phyloP scores from a whole-genome alignment of 2,888 invertebrate genomes.

The Pardosa pseudoannulata region DNA sequence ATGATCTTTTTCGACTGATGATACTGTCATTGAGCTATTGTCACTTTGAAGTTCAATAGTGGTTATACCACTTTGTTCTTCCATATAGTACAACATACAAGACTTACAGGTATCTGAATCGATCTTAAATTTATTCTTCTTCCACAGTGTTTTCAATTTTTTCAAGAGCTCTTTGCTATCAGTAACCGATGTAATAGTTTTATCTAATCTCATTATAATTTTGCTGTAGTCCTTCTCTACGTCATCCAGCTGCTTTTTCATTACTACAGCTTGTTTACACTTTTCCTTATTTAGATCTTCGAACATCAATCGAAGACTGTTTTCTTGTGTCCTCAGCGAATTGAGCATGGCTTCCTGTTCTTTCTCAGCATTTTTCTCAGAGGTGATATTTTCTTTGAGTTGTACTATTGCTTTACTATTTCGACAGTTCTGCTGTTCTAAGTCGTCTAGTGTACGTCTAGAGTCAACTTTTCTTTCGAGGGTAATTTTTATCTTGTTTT shows the following conservation, averaged over 20 bases:
- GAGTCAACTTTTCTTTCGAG: background rate
- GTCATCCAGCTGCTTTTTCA: background rate
- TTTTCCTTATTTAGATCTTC: background rate
- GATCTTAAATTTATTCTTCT: no score
- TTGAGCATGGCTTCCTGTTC: background rate
- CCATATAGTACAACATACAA: no score
- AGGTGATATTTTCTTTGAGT: background rate
- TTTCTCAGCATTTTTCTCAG: background rate
- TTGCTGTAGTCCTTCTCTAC: background rate
- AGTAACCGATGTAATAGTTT: background rate
- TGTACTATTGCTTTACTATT: background rate
- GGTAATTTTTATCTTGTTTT: background rate
- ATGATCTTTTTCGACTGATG: background rate
- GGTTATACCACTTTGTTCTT: no score
- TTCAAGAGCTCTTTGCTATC: background rate
- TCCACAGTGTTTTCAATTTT: background rate
- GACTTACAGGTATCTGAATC: no score
- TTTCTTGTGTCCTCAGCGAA: background rate
- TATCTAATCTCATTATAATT: background rate
- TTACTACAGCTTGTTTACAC: background rate
- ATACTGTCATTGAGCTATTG: background rate
- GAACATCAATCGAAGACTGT: background rate
- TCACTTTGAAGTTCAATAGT: no score
- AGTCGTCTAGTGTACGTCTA: background rate
- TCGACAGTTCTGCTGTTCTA: background rate